Base-by-base conservation (phyloP, 2,113 vertebrate genomes). In the Sphaerodactylus townsendi region DNA sequence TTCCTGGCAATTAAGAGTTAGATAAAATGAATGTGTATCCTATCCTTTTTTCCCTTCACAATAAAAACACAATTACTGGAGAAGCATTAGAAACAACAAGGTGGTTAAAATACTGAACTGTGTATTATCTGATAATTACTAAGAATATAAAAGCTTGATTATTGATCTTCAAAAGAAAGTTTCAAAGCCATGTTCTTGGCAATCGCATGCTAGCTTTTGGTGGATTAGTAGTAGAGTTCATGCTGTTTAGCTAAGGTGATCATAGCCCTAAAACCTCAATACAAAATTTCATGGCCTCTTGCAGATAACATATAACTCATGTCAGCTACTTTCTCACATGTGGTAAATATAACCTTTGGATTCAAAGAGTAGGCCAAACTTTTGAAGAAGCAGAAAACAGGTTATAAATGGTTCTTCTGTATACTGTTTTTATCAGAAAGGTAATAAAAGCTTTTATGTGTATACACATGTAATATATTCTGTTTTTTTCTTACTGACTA, bases 201-300 rank as follows among this genome's bases (percentile, higher is more conserved):
- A 87, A 90, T 72, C 78, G 79, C 59, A 88, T 81, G 80, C 71
- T 81, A 77, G 80, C 83, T 81, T 68, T 88, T 89, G 77, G 89
- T 86, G 86, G 89, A 89, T 90, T 84, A 87, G 82, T 77, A 87
- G 78, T 69, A 80, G 41, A 70, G 69, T 86, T 71, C 92, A 82
- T 91, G 53, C 37, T 50, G 73, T 59, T 86, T 81, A 82, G 86
- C 76, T 85, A 81, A 87, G 77, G 88, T 85, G 85, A 72, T 87
- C 74, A 39, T 46, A 81, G 82, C 82, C 78, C 88, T 65, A 83
- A 89, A 89, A 84, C 10, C 62, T 76, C 90, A 92, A 76, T 84
- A 85, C 91, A 93, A 87, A 82, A 28, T 10, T 80, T 87, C 70
- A 72, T 91, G 91, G 87, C 88, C 83, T 89, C 88, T 90, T 68